Conservation (phyloP, 2,888 invertebrate species). For the Fragum whitleyi region DNA sequence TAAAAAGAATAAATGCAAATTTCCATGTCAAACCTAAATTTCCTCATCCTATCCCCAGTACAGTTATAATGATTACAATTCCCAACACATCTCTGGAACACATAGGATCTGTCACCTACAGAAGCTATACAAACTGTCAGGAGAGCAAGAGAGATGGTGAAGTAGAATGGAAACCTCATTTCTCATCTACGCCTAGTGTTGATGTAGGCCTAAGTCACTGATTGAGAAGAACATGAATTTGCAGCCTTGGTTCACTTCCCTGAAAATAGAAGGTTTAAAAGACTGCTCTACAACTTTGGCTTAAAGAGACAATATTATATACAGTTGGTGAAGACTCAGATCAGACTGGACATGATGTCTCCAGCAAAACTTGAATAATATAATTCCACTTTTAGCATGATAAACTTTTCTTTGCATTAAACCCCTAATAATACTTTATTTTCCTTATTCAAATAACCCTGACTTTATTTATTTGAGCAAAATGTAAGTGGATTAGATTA, state of each 20-base stretch:
- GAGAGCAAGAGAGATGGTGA: background rate
- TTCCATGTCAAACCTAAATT: conserved; percentile 26
- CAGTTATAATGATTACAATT: conserved; percentile 71
- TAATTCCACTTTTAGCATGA: no score
- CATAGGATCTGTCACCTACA: conserved; percentile 76
- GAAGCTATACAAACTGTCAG: conserved; percentile 56
- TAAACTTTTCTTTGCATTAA: no score
- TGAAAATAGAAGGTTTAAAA: background rate
- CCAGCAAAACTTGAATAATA: no score
- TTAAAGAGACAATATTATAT: no score
- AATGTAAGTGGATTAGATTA: no score
- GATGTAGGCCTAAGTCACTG: background rate
- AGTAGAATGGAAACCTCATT: background rate
- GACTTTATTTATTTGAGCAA: no score
- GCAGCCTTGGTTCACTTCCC: background rate
- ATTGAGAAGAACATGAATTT: background rate
- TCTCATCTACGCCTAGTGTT: background rate
- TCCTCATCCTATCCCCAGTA: conserved; percentile 30
- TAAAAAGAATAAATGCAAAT: no score
- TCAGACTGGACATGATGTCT: no score
- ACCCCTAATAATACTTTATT: no score
- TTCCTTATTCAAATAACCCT: no score
- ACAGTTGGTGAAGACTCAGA: no score
- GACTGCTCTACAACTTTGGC: no score
- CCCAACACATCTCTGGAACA: conserved; percentile 74